These are phyloP conservation scores for Chromobotia macracanthus DNA, from an alignment of 2,797 vertebrate genomes.

Conservation along the genomic window DNA sequence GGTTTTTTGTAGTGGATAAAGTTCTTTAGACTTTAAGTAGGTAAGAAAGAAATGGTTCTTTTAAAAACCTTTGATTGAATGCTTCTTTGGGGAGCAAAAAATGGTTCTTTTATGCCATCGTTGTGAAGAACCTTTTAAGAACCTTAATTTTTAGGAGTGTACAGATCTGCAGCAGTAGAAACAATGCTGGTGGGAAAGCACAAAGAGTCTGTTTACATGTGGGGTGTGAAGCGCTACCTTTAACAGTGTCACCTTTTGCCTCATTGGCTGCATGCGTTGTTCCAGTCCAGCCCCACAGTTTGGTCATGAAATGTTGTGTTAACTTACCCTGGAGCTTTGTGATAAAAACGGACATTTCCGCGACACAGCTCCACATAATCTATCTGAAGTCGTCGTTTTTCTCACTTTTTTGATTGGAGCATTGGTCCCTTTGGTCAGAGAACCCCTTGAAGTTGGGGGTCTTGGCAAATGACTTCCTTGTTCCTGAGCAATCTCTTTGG, in stretches of 20 bases:
- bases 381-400: slow-evolving; percentile 57
- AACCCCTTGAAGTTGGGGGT: slow-evolving; percentile 69
- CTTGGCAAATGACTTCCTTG: slow-evolving; percentile 73
- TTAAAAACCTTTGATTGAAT: too few relatives aligned
- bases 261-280: slow-evolving; percentile 12
- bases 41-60: too few relatives aligned
- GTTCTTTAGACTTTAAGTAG: too few relatives aligned
- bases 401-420: slow-evolving; percentile 63
- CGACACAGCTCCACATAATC: slow-evolving; percentile 56
- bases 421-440: slow-evolving; percentile 57
- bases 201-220: neutral
- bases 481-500: slow-evolving; percentile 74
- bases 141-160: too few relatives aligned
- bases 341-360: slow-evolving; percentile 65
- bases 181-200: neutral
- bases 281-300: slow-evolving; percentile 14
- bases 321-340: slow-evolving; percentile 51
- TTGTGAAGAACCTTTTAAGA: too few relatives aligned
- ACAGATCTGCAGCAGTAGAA: neutral
- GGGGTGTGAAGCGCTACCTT: neutral
- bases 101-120: too few relatives aligned
- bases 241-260: slow-evolving; percentile 25
- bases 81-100: too few relatives aligned
- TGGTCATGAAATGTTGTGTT: slow-evolving; percentile 47
- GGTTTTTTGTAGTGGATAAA: too few relatives aligned